These are phyloP conservation scores for Erebia palarica DNA, from an alignment of 2,888 invertebrate species.

Conservation along the genomic window DNA sequence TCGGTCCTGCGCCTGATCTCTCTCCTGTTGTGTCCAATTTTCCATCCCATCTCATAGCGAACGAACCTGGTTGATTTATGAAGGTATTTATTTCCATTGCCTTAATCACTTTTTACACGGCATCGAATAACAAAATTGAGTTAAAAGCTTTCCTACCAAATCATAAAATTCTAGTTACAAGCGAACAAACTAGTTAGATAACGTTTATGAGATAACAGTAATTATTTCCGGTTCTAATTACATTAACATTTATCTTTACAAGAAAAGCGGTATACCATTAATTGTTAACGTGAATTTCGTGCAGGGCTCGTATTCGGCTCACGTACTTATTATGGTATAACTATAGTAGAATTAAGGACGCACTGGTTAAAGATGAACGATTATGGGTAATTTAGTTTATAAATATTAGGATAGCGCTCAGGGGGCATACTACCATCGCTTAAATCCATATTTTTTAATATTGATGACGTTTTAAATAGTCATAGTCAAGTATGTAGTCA, in stretches of 20 bases:
- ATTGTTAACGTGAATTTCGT: conserved; percentile 43
- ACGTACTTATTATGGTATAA: conserved; percentile 64
- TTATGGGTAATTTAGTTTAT: background rate
- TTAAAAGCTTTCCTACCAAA: background rate
- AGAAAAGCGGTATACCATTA: conserved; percentile 46
- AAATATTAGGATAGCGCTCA: background rate
- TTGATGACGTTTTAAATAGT: too few species aligned
- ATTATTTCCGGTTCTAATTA: conserved; percentile 56
- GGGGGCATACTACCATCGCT: too few species aligned
- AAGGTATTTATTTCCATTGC: too few species aligned
- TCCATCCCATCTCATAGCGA: too few species aligned
- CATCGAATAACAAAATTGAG: background rate
- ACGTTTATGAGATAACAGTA: conserved; percentile 34
- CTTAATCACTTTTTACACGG: too few species aligned
- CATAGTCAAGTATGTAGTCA: too few species aligned
- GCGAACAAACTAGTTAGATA: conserved; percentile 12
- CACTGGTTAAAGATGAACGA: background rate
- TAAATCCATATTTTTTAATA: too few species aligned
- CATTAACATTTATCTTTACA: conserved; percentile 72
- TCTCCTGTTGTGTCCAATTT: too few species aligned
- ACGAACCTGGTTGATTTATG: too few species aligned
- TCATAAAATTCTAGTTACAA: background rate
- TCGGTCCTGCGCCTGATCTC: too few species aligned
- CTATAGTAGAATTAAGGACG: conserved; percentile 64
- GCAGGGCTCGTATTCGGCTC: conserved; percentile 60